Percentiles rank a stretch among this genome's conserved stretches.
phyloP scores from a whole-genome alignment of 1,140 invertebrate species.

The Archivesica marissinica region DNA sequence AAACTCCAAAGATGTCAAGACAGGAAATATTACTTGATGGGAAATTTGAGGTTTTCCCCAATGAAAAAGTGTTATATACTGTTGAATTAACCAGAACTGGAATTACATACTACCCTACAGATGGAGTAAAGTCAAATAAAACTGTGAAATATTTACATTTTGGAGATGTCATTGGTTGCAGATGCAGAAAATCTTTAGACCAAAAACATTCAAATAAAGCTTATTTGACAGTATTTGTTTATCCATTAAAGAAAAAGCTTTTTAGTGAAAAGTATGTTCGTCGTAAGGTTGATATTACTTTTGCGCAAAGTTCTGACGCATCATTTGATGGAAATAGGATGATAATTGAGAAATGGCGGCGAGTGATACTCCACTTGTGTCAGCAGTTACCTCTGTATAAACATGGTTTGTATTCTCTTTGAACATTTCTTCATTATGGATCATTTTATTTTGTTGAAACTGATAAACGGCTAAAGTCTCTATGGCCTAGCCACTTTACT shows the following conservation, averaged over 20 bases:
- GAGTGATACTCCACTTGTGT: conserved; percentile 51
- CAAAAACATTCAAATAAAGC: conserved; percentile 60
- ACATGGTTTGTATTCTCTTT: conserved; percentile 2
- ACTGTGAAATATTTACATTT: conserved; percentile 59
- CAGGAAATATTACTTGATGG: conserved; percentile 52
- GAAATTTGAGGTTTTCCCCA: conserved; percentile 58
- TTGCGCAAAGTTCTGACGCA: conserved; percentile 29
- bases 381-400: background rate
- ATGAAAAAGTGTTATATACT: conserved; percentile 45
- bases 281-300: conserved; percentile 36
- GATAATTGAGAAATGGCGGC: conserved; percentile 51
- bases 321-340: conserved; percentile 57
- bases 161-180: conserved; percentile 61
- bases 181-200: conserved; percentile 54
- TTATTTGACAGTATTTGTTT: conserved; percentile 53
- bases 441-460: background rate
- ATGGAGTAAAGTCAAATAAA: conserved; percentile 44
- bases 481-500: no score
- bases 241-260: conserved; percentile 58
- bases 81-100: conserved; percentile 46
- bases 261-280: conserved; percentile 52
- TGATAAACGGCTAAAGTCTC: no score
- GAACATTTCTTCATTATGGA: background rate
- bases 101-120: conserved; percentile 52
- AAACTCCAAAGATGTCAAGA: conserved; percentile 41